Conservation (phyloP, 2,797 vertebrate species). For the Heteromormyrus szaboi region DNA sequence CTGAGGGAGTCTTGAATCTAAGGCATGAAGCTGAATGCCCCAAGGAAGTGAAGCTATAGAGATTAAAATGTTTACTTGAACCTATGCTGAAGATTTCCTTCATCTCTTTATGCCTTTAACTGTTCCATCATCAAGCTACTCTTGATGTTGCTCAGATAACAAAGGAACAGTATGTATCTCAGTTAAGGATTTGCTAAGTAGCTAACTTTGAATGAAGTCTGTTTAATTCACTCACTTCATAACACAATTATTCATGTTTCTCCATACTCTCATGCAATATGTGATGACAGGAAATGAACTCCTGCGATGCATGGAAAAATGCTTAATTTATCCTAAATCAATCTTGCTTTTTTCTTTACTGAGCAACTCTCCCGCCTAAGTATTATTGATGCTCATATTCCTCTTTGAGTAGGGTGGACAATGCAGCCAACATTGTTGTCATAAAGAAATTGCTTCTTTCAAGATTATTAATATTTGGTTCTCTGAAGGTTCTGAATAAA, state of each 20-base stretch:
- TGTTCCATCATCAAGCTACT: conserved; percentile 47
- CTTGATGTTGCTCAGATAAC: conserved; percentile 51
- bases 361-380: conserved; percentile 13
- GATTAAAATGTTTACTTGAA: conserved; percentile 40
- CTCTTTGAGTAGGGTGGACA: conserved; percentile 2
- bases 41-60: conserved; percentile 35
- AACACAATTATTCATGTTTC: conserved; percentile 26
- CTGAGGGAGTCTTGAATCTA: background rate
- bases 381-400: conserved; percentile 18
- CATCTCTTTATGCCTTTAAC: conserved; percentile 33
- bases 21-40: conserved; percentile 7
- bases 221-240: conserved; percentile 25
- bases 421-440: conserved; percentile 12
- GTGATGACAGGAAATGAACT: conserved; percentile 22
- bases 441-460: conserved; percentile 2
- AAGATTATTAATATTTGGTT: conserved; percentile 19
- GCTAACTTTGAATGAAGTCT: conserved; percentile 31
- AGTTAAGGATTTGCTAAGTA: conserved; percentile 26
- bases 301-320: conserved; percentile 16
- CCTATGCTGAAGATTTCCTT: conserved; percentile 30
- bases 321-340: conserved; percentile 22
- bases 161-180: conserved; percentile 35
- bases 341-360: conserved; percentile 23
- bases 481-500: conserved; percentile 14
- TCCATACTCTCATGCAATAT: conserved; percentile 14